These are phyloP conservation scores for Nannospalax galili DNA, from an alignment of 2,113 vertebrate species.

Conservation along the genomic window DNA sequence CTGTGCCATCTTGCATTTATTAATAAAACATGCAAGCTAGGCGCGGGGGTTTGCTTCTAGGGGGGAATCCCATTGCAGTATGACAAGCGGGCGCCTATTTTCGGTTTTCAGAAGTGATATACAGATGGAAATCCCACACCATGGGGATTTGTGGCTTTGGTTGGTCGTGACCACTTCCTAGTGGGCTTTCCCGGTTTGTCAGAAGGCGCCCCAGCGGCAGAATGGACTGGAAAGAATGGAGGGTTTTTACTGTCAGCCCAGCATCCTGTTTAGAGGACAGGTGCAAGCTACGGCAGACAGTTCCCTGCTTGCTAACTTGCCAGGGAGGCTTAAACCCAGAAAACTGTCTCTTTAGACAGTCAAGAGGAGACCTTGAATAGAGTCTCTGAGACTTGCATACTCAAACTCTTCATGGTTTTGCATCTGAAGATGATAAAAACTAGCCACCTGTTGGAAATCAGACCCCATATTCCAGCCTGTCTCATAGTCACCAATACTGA, in stretches of 20 bases:
- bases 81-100: conserved; percentile 46
- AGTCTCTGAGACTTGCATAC: conserved; percentile 8
- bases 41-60: not conserved
- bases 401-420: conserved; percentile 59
- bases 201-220: not conserved
- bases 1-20: conserved; percentile 80
- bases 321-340: conserved; percentile 37
- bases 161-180: conserved; percentile 60
- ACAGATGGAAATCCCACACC: conserved; percentile 58
- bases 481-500: not conserved
- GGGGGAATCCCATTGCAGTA: conserved; percentile 71
- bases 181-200: conserved; percentile 45
- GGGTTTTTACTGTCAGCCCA: conserved; percentile 40
- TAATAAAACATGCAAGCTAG: conserved; percentile 72
- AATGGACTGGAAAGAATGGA: conserved; percentile 43
- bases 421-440: conserved; percentile 59
- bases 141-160: conserved; percentile 54
- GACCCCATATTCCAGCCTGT: conserved; percentile 14
- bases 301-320: conserved; percentile 58
- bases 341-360: conserved; percentile 11
- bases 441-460: conserved; percentile 78
- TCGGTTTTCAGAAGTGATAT: conserved; percentile 41
- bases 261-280: conserved; percentile 24
- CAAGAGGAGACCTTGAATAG: conserved; percentile 34
- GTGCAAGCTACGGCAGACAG: conserved; percentile 13